phyloP scores from a whole-genome alignment of 2,113 vertebrate genomes.

The Mastomys coucha region DNA sequence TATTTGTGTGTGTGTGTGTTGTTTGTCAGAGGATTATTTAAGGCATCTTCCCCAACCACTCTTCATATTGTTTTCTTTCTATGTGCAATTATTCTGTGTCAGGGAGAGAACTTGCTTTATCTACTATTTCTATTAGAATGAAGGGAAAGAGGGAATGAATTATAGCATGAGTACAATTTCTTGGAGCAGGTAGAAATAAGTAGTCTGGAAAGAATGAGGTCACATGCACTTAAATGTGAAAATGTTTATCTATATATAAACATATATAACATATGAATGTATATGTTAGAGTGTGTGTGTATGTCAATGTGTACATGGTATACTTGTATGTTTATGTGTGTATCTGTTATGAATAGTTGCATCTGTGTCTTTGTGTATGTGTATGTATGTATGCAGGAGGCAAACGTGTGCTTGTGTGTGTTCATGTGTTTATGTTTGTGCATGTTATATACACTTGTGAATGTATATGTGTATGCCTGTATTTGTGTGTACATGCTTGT shows the following conservation, averaged over 20 bases:
- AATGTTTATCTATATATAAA: not conserved
- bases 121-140: not conserved
- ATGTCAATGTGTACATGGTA: not conserved
- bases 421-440: not conserved
- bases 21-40: not conserved
- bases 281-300: not conserved
- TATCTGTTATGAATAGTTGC: not conserved
- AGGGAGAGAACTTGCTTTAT: not conserved
- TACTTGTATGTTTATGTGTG: not conserved
- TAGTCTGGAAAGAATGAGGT: not conserved
- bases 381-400: not conserved
- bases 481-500: not conserved
- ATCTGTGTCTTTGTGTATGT: not conserved
- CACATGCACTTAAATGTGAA: conserved; percentile 4
- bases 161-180: not conserved
- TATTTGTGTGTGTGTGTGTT: not conserved
- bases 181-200: not conserved
- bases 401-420: not conserved
- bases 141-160: not conserved
- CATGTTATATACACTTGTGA: not conserved
- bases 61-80: not conserved
- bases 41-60: not conserved
- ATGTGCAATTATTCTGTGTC: not conserved
- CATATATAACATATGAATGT: not conserved
- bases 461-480: not conserved